Percentiles rank a stretch among this genome's conserved stretches.
phyloP scores from a whole-genome alignment of 2,888 invertebrate genomes.

The Lithodes maja region DNA sequence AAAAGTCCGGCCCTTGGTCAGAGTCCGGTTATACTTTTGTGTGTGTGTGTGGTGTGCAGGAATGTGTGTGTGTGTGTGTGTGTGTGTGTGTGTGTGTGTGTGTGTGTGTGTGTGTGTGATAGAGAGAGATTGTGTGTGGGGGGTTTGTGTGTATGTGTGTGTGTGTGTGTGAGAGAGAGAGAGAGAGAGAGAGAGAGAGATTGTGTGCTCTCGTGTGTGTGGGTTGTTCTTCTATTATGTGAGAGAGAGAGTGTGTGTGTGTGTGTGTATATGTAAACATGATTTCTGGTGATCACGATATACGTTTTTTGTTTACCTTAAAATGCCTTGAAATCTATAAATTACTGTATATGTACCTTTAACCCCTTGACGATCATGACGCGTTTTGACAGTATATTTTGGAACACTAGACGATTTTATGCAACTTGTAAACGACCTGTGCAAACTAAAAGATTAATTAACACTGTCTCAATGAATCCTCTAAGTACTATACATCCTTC shows the following conservation, averaged over 20 bases:
- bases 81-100: background rate
- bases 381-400: no score
- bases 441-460: background rate
- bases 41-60: background rate
- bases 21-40: no score
- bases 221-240: no score
- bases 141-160: background rate
- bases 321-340: no score
- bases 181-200: background rate
- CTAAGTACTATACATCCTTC: no score
- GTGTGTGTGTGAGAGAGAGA: background rate
- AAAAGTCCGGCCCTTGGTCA: no score
- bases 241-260: no score
- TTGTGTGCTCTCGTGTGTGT: background rate
- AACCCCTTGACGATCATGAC: no score
- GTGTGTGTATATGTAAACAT: no score
- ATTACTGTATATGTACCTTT: no score
- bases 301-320: no score
- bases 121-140: background rate
- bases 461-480: background rate
- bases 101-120: background rate
- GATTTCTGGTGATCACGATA: no score
- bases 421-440: background rate
- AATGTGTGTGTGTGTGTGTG: background rate
- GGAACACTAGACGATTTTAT: background rate